phyloP scores from a whole-genome alignment of 2,113 vertebrate genomes.

The Austrofundulus limnaeus region DNA sequence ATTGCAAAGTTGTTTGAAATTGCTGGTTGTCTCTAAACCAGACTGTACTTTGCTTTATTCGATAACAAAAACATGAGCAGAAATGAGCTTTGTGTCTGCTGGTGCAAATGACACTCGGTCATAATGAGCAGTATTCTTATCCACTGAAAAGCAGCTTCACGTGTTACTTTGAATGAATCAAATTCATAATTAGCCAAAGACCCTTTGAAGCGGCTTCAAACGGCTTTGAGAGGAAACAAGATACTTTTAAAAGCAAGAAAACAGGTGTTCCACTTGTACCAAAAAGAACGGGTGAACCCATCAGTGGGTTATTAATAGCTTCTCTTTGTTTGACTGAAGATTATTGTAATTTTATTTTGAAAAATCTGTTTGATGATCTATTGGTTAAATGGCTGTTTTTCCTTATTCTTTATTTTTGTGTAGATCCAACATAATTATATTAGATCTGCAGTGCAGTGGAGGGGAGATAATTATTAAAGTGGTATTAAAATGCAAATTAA shows the following conservation, averaged over 20 bases:
- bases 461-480: too few species aligned
- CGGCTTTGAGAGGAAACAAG: constrained; percentile 20
- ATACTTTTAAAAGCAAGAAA: constrained; percentile 27
- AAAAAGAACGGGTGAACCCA: neutral
- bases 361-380: neutral
- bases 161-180: constrained; percentile 32
- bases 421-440: neutral
- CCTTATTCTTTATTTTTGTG: neutral
- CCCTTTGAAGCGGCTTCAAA: constrained; percentile 59
- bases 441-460: too few species aligned
- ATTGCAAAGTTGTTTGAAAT: too few species aligned
- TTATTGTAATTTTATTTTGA: neutral
- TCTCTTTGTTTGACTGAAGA: neutral
- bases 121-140: constrained; percentile 32
- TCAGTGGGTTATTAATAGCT: neutral
- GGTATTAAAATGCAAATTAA: too few species aligned
- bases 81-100: neutral
- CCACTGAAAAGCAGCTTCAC: constrained; percentile 12
- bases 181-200: constrained; percentile 9
- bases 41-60: neutral
- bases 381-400: neutral
- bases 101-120: neutral
- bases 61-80: neutral
- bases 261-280: neutral
- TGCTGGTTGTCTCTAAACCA: neutral